phyloP scores from a whole-genome alignment of 92 coral and sea anemone genomes.

The Desmophyllum pertusum region DNA sequence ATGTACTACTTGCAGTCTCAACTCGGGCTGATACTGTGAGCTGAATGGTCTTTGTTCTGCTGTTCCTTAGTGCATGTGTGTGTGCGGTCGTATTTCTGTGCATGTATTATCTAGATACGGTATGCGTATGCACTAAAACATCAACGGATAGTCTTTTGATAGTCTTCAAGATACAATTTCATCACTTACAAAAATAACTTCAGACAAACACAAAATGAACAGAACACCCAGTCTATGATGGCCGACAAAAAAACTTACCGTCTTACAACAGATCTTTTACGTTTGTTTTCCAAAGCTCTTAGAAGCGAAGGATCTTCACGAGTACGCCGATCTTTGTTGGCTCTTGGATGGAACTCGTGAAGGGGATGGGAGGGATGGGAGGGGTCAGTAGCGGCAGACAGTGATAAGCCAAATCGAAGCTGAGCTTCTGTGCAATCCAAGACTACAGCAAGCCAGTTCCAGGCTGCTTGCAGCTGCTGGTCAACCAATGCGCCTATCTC shows the following conservation, averaged over 20 bases:
- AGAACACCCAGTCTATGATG: too few species aligned
- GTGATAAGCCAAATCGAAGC: slow-evolving; percentile 91
- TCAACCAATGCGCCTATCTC: slow-evolving; percentile 74
- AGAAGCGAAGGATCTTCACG: slow-evolving; percentile 79
- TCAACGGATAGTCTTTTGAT: too few species aligned
- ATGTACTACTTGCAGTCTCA: too few species aligned
- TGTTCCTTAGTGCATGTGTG: too few species aligned
- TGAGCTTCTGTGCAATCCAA: slow-evolving; percentile 96
- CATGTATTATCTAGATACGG: too few species aligned
- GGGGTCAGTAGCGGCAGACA: slow-evolving; percentile 91
- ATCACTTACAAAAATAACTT: too few species aligned
- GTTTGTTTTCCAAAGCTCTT: slow-evolving; percentile 82
- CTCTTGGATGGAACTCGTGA: slow-evolving; percentile 72
- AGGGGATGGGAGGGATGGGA: slow-evolving; percentile 91
- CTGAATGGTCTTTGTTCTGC: too few species aligned
- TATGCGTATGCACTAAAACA: too few species aligned
- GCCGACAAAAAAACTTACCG: neutral
- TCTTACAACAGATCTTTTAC: slow-evolving; percentile 58
- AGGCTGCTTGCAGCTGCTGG: slow-evolving; percentile 82
- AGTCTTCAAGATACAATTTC: too few species aligned
- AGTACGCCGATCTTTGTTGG: slow-evolving; percentile 70
- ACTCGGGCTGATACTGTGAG: too few species aligned
- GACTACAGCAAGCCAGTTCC: slow-evolving; percentile 97
- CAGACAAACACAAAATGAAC: neutral
- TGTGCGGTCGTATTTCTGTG: too few species aligned